Conservation (phyloP, 1,140 invertebrate genomes). For the Drosophila auraria region DNA sequence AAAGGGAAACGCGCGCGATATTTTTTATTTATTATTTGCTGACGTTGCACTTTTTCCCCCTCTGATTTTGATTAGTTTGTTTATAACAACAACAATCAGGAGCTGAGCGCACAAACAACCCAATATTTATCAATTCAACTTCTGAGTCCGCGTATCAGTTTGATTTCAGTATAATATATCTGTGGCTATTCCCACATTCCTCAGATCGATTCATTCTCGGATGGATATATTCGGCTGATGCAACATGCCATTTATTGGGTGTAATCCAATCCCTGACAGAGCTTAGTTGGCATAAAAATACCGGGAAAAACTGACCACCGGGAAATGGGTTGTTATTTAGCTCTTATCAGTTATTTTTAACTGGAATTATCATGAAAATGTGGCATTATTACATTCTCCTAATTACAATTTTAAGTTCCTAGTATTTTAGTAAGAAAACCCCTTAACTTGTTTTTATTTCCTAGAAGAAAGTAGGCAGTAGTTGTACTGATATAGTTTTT, state of each 20-base stretch:
- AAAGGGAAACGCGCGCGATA: slow-evolving; percentile 26
- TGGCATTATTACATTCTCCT: too few species aligned
- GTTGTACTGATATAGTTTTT: too few species aligned
- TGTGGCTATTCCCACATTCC: slow-evolving; percentile 15
- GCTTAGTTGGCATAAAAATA: slow-evolving; percentile 15
- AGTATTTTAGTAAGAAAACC: too few species aligned
- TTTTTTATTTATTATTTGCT: slow-evolving; percentile 27
- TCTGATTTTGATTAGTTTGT: slow-evolving; percentile 63
- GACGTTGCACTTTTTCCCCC: slow-evolving; percentile 59
- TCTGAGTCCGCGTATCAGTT: slow-evolving; percentile 37
- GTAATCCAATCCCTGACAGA: slow-evolving; percentile 27
- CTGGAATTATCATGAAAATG: too few species aligned
- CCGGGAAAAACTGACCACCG: neutral
- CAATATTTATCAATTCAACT: slow-evolving; percentile 32
- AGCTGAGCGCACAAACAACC: slow-evolving; percentile 27
- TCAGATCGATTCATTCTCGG: slow-evolving; percentile 1
- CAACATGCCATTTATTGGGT: slow-evolving; percentile 40
- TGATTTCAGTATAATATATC: slow-evolving; percentile 17
- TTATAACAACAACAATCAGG: slow-evolving; percentile 52
- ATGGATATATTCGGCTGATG: slow-evolving; percentile 52
- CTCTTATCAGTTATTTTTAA: too few species aligned
- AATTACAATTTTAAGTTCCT: too few species aligned
- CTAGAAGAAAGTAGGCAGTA: too few species aligned
- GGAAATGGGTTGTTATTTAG: neutral
- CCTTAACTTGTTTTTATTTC: too few species aligned